Evolutionary conservation across 2,113 vertebrate species (phyloP), one percentile per base, ranked within the genome.

Genomic region (Chroicocephalus ridibundus): DNA sequence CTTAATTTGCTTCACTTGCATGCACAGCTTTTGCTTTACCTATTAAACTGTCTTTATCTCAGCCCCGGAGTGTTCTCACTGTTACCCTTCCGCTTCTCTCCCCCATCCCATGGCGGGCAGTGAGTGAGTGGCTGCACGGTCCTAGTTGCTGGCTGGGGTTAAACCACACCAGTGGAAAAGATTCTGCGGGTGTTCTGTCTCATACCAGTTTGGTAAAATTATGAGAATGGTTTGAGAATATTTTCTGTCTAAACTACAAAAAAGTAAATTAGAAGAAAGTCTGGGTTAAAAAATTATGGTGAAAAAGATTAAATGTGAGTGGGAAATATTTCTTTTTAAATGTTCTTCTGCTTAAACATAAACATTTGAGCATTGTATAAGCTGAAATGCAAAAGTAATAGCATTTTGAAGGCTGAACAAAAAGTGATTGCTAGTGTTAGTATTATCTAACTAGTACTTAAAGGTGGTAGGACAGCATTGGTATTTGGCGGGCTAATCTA

Each of bases 81-180:
- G 7, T 31, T 70, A 26, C 20, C 5, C 2, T 76, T 29, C 10
- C 4, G 5, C 6, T 69, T 69, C 10, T 60, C 2, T 24, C 13
- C 19, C 8, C 3, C 2, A 15, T 66, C 6, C 26, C 11, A 5
- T 8, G 22, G 17, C 9, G 13, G 31, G 6, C 13, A 22, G 31
- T 44, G 46, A 42, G 6, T 0, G 4, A 29, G 34, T 1, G 11
- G 5, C 66, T 47, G 21, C 6, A 7, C 71, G 5, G 17, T n/a
- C 16, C 20, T 44, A 81, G 38, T 40, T 79, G 18, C 40, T 78
- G 10, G 6, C 27, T 9, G 11, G 3, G 5, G 8, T 66, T 79
- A 42, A 47, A 26, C 14, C 16, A 13, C 1, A 1, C 4, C 24
- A n/a, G 13, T 38, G 34, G 40, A 47, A 32, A 68, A 54, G 31